Percentiles rank a stretch among this genome's conserved stretches.
Conservation (phyloP, 2,797 vertebrate species). For the Tadarida brasiliensis region DNA sequence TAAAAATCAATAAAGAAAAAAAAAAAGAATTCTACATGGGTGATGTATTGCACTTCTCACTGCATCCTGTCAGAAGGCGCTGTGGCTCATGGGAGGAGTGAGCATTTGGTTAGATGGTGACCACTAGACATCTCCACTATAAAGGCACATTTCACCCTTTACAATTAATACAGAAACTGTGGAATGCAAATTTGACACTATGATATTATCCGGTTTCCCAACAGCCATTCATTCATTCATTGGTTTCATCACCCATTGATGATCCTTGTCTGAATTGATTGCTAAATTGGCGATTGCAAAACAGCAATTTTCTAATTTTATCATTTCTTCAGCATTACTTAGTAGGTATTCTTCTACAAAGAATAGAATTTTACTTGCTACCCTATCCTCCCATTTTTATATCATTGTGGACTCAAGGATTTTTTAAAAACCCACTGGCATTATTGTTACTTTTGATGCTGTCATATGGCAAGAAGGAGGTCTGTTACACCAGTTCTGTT, state of each 20-base stretch:
- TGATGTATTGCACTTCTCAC: background rate
- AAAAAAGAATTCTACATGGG: too few species aligned
- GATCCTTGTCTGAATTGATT: too few species aligned
- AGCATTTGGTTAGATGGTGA: background rate
- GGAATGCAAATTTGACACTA: background rate
- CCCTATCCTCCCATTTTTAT: accelerated
- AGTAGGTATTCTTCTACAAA: too few species aligned
- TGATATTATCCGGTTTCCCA: background rate
- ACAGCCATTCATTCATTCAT: background rate
- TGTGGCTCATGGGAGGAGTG: background rate
- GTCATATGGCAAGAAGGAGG: background rate
- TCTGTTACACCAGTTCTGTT: background rate
- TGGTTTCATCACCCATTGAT: background rate
- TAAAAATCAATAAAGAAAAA: too few species aligned
- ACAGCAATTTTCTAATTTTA: too few species aligned
- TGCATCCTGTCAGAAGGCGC: background rate
- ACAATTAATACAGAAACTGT: background rate
- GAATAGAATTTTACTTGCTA: background rate
- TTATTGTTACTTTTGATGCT: background rate
- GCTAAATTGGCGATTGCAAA: too few species aligned
- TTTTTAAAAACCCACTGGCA: background rate
- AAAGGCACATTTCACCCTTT: background rate
- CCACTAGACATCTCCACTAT: background rate
- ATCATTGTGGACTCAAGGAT: too few species aligned
- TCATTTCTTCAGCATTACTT: too few species aligned